Percentiles rank a stretch among this genome's conserved stretches.
phyloP scores from a whole-genome alignment of 2,113 vertebrate genomes.

The Fregata magnificens region DNA sequence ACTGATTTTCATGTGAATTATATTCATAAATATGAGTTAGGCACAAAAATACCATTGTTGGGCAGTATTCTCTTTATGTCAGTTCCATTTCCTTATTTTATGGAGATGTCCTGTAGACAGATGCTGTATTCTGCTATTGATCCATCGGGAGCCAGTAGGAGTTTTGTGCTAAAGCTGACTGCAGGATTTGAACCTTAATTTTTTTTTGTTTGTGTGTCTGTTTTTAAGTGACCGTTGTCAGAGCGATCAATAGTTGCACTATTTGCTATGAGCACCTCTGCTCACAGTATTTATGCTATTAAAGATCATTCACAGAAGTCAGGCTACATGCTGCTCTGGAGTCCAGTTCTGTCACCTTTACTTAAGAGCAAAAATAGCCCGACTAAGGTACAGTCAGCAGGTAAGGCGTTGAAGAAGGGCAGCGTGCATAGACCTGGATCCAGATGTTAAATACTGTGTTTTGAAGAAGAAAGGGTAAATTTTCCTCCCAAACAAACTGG shows the following conservation, averaged over 20 bases:
- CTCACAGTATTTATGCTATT: not conserved
- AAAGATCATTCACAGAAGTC: not conserved
- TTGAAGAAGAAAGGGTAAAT: not conserved
- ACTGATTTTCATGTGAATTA: not conserved
- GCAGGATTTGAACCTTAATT: not conserved
- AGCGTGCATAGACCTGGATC: not conserved
- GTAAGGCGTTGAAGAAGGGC: not conserved
- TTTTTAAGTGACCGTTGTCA: not conserved
- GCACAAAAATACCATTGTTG: not conserved
- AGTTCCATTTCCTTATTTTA: not conserved
- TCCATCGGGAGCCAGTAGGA: not conserved
- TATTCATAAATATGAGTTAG: not conserved
- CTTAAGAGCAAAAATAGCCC: not conserved
- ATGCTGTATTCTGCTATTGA: not conserved
- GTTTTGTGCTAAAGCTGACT: not conserved
- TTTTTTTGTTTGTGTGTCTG: not conserved
- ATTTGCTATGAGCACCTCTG: not conserved
- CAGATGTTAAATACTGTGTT: not conserved
- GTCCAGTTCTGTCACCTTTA: not conserved
- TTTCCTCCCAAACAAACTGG: not conserved
- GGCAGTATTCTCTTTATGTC: not conserved
- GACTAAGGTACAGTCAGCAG: not conserved
- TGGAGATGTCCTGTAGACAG: not conserved
- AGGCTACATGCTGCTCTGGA: not conserved
- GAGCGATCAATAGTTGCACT: accelerated